Evolutionary conservation across 2,888 invertebrate genomes (phyloP).

Genomic region (Dasysyrphus tricinctus): DNA sequence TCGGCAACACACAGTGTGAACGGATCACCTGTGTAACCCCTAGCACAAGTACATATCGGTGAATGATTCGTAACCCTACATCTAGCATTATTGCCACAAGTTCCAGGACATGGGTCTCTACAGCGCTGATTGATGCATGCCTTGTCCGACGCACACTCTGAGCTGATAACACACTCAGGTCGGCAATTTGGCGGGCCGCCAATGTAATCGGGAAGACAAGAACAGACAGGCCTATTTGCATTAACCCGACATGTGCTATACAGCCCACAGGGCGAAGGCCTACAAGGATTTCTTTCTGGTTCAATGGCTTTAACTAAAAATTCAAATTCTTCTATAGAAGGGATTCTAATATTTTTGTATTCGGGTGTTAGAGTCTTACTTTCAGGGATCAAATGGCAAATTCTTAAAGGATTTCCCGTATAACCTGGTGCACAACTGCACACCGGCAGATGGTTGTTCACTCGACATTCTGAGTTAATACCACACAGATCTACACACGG

Average conservation of each 20-base stretch:
- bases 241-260: conserved; percentile 84
- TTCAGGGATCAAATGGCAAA: conserved; percentile 87
- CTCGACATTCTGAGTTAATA: conserved; percentile 91
- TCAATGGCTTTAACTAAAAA: conserved; percentile 48
- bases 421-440: conserved; percentile 90
- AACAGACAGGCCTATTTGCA: conserved; percentile 89
- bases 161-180: conserved; percentile 91
- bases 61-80: conserved; percentile 91
- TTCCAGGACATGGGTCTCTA: conserved; percentile 89
- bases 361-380: conserved; percentile 78
- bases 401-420: conserved; percentile 90
- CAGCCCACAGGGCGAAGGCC: conserved; percentile 84
- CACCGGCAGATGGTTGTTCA: conserved; percentile 92
- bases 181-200: conserved; percentile 90
- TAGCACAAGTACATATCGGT: conserved; percentile 89
- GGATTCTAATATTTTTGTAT: neutral
- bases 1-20: conserved; percentile 87
- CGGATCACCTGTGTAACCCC: conserved; percentile 89
- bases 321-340: neutral
- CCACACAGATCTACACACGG: conserved; percentile 93
- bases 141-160: conserved; percentile 89
- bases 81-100: conserved; percentile 89
- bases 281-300: conserved; percentile 81
- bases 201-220: conserved; percentile 88
- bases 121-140: conserved; percentile 91